Conservation (phyloP, 2,113 vertebrate genomes). For the Clarias macrocephalus region DNA sequence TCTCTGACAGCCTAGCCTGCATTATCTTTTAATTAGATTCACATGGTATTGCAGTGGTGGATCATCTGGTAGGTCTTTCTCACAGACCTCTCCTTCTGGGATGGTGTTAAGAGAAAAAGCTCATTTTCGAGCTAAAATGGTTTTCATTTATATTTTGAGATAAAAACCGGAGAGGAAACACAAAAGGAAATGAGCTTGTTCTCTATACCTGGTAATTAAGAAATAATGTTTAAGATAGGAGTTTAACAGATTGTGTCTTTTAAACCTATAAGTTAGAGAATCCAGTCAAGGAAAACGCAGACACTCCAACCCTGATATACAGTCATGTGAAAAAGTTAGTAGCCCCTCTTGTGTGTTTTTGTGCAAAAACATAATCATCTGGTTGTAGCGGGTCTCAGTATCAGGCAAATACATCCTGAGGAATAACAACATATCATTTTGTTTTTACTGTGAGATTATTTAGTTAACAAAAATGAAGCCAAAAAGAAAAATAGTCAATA, state of each 20-base stretch:
- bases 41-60: conserved; percentile 66
- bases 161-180: conserved; percentile 18
- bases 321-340: no score
- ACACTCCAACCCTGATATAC: conserved; percentile 63
- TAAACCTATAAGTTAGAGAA: conserved; percentile 56
- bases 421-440: no score
- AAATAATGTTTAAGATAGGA: conserved; percentile 46
- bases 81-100: conserved; percentile 7
- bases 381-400: no score
- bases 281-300: conserved; percentile 37
- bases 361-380: no score
- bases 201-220: conserved; percentile 47
- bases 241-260: conserved; percentile 55
- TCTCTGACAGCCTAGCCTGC: conserved; percentile 67
- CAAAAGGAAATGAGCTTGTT: conserved; percentile 36
- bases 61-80: conserved; percentile 33
- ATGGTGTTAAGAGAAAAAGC: conserved; percentile 18
- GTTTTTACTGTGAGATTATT: no score
- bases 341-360: no score
- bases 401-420: no score
- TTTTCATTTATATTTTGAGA: conserved; percentile 46
- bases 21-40: conserved; percentile 81
- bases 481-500: no score
- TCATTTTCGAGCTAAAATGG: conserved; percentile 42
- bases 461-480: no score